Evolutionary conservation across 2,888 invertebrate species (phyloP).

Genomic region (Dryadula phaetusa): DNA sequence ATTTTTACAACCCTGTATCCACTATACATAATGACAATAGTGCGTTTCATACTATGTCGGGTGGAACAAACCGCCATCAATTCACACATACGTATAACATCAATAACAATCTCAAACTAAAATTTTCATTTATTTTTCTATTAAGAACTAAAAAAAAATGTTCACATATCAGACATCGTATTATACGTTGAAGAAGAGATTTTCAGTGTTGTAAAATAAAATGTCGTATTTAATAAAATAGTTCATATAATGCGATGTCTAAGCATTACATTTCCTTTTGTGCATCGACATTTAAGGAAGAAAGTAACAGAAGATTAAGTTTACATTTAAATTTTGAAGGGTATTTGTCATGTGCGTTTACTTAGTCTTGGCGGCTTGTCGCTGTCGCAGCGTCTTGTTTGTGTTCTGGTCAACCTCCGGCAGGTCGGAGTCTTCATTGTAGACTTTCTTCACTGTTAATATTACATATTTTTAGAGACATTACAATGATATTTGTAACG

Average conservation of each 20-base stretch:
- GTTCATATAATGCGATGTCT: conserved; percentile 24
- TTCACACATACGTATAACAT: conserved; percentile 43
- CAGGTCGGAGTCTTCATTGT: conserved; percentile 92
- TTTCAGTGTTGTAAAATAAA: conserved; percentile 3
- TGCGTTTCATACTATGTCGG: conserved; percentile 61
- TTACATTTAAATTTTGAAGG: conserved; percentile 52
- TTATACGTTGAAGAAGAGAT: conserved; percentile 7
- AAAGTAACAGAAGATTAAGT: conserved; percentile 34
- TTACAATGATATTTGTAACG: too few relatives aligned
- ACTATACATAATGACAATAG: conserved; percentile 79
- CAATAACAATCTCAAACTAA: conserved; percentile 45
- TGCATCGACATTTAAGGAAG: conserved; percentile 40
- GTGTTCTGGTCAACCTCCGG: conserved; percentile 97
- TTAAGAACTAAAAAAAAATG: conserved; percentile 5
- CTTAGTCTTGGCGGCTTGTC: conserved; percentile 85
- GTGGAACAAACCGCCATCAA: conserved; percentile 47
- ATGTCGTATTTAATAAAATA: not conserved
- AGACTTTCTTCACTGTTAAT: conserved; percentile 86
- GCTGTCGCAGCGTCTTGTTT: conserved; percentile 88
- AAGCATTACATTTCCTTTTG: conserved; percentile 33
- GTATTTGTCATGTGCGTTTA: conserved; percentile 62
- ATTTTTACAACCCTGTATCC: conserved; percentile 84
- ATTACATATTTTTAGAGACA: conserved; percentile 45
- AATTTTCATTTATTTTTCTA: conserved; percentile 36
- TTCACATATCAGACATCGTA: conserved; percentile 17